Conservation (phyloP, 2,888 invertebrate genomes). For the Ophion slaviceki region DNA sequence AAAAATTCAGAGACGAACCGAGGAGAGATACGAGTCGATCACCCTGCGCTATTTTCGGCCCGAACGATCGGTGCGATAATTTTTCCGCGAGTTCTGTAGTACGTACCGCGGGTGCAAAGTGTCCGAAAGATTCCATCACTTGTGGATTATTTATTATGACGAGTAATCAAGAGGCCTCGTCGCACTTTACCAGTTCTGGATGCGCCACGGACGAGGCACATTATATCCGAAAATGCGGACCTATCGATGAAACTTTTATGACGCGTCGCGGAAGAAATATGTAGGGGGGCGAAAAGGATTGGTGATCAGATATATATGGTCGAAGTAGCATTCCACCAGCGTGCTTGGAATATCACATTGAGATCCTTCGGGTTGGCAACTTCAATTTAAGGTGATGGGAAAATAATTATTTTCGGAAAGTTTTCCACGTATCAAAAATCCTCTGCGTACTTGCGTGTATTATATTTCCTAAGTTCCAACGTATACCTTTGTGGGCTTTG, state of each 20-base stretch:
- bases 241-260: not conserved
- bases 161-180: not conserved
- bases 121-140: not conserved
- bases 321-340: no score
- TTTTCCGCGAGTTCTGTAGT: not conserved
- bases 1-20: not conserved
- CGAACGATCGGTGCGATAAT: not conserved
- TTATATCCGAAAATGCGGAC: not conserved
- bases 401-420: no score
- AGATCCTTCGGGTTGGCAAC: no score
- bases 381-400: no score
- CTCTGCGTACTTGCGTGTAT: no score
- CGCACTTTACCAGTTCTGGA: not conserved
- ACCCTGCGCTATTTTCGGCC: not conserved
- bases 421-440: no score
- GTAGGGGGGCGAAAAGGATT: not conserved
- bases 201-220: not conserved
- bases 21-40: constrained; percentile 5
- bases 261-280: not conserved
- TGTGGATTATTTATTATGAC: not conserved
- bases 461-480: no score
- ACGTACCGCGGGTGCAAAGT: not conserved
- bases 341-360: no score
- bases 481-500: no score
- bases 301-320: no score